A percentile compares a stretch with the other conserved stretches of the same genome.
These are phyloP conservation scores for Archips crataeganus DNA, from an alignment of 2,888 invertebrate genomes.

Conservation along the genomic window DNA sequence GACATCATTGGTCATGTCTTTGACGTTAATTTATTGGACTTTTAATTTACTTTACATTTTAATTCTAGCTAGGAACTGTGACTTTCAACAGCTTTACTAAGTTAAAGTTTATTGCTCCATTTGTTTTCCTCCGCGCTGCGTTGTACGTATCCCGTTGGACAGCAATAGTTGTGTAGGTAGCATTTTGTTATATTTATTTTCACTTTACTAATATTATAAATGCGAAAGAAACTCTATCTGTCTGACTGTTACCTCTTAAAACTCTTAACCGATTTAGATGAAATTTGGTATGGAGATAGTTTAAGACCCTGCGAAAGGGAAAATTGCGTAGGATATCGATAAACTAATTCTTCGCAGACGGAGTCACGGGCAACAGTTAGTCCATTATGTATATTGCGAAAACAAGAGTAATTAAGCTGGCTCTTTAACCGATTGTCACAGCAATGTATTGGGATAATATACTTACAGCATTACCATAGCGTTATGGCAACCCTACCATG, in stretches of 20 bases:
- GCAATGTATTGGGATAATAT: not conserved
- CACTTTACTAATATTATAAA: not conserved
- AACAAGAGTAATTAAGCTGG: not conserved
- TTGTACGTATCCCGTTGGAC: not conserved
- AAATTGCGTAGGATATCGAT: too few species aligned
- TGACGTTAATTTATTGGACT: slow-evolving; percentile 22
- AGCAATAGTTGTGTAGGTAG: not conserved
- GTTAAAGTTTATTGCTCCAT: not conserved
- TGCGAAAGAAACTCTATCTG: too few species aligned
- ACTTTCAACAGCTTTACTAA: not conserved
- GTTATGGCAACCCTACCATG: slow-evolving; percentile 64
- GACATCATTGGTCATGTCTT: slow-evolving; percentile 40
- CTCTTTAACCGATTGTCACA: not conserved
- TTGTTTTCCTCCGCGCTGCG: not conserved
- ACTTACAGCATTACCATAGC: not conserved
- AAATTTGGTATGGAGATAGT: too few species aligned
- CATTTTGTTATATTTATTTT: not conserved
- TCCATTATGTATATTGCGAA: too few species aligned
- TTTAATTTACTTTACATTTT: slow-evolving; percentile 2
- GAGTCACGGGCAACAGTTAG: too few species aligned
- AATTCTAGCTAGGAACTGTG: not conserved
- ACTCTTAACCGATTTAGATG: too few species aligned
- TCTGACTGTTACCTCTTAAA: too few species aligned
- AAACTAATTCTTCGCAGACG: too few species aligned
- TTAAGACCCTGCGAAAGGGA: too few species aligned